Evolutionary conservation across 2,888 invertebrate genomes (phyloP).

Genomic region (Hydropsyche betteni): DNA sequence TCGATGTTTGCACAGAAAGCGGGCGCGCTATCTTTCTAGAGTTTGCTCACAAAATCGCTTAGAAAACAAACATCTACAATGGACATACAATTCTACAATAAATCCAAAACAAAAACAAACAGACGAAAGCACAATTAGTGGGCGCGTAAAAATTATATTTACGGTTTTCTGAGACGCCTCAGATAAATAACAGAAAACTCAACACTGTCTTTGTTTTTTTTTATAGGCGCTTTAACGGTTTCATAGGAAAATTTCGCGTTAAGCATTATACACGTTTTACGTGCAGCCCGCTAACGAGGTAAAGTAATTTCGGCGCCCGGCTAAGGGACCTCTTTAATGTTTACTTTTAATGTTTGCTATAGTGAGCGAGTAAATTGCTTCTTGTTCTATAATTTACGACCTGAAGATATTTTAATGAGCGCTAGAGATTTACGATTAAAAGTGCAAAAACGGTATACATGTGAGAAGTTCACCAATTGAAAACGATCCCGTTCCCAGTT

Average conservation of each 20-base stretch:
- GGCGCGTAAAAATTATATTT: constrained; percentile 12
- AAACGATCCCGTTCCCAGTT: background rate
- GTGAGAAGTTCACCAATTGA: background rate
- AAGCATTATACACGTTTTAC: constrained; percentile 37
- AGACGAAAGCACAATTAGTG: background rate
- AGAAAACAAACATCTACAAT: constrained; percentile 40
- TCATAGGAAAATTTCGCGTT: constrained; percentile 40
- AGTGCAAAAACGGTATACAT: background rate
- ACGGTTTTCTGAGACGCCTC: background rate
- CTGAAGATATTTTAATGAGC: constrained; percentile 48
- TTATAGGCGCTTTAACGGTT: constrained; percentile 40
- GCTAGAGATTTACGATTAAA: background rate
- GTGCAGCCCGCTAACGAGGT: constrained; percentile 46
- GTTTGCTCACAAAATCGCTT: constrained; percentile 36
- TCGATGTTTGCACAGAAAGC: constrained; percentile 41
- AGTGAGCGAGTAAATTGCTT: constrained; percentile 47
- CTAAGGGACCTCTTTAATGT: constrained; percentile 43
- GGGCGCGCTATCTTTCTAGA: constrained; percentile 38
- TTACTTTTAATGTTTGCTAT: constrained; percentile 48
- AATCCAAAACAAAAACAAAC: constrained; percentile 1
- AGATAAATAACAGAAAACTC: constrained; percentile 10
- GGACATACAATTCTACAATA: constrained; percentile 31
- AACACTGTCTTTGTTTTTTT: constrained; percentile 19
- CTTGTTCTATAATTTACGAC: constrained; percentile 48
- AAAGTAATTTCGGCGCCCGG: constrained; percentile 45